A percentile compares a stretch with the other conserved stretches of the same genome.
Conservation (phyloP, 2,888 invertebrate genomes). For the Ischnus inquisitorius region DNA sequence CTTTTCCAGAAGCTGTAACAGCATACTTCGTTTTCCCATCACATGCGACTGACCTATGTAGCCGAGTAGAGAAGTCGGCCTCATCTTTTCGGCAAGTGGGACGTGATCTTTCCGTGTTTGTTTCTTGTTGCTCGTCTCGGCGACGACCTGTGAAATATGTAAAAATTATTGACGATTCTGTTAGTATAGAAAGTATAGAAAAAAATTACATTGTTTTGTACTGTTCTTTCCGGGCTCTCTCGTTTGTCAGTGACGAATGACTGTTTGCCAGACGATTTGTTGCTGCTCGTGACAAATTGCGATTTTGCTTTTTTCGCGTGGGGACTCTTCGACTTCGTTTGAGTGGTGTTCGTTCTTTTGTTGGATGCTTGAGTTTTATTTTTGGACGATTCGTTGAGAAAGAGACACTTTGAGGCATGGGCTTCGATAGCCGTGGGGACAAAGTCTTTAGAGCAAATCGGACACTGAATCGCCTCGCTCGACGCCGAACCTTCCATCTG, state of each 20-base stretch:
- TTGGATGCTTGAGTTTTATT: conserved; percentile 59
- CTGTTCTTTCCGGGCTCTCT: conserved; percentile 25
- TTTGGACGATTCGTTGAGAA: conserved; percentile 86
- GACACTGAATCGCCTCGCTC: conserved; percentile 86
- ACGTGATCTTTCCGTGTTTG: conserved; percentile 71
- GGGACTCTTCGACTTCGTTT: conserved; percentile 59
- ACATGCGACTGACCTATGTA: conserved; percentile 91
- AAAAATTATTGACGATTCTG: not conserved
- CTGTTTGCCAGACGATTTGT: conserved; percentile 25
- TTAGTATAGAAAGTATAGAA: not conserved
- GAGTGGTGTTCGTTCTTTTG: conserved; percentile 67
- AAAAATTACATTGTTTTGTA: conserved; percentile 12
- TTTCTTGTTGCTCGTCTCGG: conserved; percentile 56
- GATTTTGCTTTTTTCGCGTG: conserved; percentile 63
- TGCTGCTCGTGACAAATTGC: conserved; percentile 43
- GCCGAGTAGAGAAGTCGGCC: conserved; percentile 89
- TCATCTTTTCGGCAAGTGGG: conserved; percentile 91
- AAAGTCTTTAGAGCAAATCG: conserved; percentile 89
- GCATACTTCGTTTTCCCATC: conserved; percentile 89
- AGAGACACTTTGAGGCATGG: conserved; percentile 91
- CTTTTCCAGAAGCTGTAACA: conserved; percentile 89
- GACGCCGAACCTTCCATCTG: conserved; percentile 68
- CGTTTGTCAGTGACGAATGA: conserved; percentile 11
- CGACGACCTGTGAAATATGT: conserved; percentile 60
- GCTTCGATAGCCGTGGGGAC: conserved; percentile 87